These are phyloP conservation scores for Rhegmatorhina hoffmannsi DNA, from an alignment of 2,113 vertebrate genomes.

Conservation along the genomic window DNA sequence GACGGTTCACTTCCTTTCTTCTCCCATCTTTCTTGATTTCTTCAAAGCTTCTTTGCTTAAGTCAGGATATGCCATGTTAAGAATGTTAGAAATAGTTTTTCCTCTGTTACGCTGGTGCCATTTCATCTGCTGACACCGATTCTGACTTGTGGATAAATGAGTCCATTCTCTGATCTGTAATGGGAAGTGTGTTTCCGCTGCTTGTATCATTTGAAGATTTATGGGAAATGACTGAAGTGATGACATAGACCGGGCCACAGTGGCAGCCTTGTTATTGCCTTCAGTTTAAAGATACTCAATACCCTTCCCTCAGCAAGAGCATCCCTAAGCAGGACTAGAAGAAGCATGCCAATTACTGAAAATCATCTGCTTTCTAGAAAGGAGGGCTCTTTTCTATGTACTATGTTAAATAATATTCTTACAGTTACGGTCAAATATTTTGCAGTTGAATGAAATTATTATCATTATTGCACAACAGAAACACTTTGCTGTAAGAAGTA, in stretches of 20 bases:
- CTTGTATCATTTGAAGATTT: neutral
- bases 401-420: neutral
- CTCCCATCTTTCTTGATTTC: neutral
- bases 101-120: neutral
- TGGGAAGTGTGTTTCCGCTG: neutral
- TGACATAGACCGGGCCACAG: neutral
- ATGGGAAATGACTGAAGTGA: neutral
- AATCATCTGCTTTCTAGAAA: neutral
- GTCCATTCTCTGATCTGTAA: neutral
- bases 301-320: neutral
- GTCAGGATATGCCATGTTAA: neutral
- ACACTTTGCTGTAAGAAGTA: neutral
- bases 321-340: neutral
- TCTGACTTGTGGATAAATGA: neutral
- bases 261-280: neutral
- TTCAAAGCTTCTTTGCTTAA: neutral
- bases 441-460: neutral
- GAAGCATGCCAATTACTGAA: neutral
- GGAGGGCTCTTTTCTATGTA: neutral
- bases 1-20: neutral
- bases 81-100: neutral
- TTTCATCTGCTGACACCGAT: neutral
- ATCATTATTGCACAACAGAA: neutral
- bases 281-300: neutral
- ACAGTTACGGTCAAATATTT: neutral